Conservation (phyloP, 2,797 vertebrate species). For the Phalloptychus januarius region DNA sequence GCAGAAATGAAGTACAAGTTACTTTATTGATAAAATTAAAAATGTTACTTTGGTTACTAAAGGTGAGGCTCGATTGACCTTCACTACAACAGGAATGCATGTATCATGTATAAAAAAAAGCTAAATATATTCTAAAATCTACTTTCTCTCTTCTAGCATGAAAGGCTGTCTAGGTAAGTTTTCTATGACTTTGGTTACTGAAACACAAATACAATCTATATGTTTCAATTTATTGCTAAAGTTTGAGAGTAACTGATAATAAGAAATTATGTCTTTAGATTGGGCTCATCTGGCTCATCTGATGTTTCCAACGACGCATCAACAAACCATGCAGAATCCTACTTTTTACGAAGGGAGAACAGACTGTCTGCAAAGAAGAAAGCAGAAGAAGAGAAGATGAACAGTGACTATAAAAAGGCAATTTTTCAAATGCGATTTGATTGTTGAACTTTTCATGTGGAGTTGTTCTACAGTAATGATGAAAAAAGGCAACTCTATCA, state of each 20-base stretch:
- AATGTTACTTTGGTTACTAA: constrained; percentile 11
- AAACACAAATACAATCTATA: not conserved
- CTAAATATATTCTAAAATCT: constrained; percentile 17
- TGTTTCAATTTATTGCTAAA: not conserved
- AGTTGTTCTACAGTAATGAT: not conserved
- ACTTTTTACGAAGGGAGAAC: constrained; percentile 84
- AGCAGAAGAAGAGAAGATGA: constrained; percentile 80
- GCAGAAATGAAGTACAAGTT: not conserved
- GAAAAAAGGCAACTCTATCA: not conserved
- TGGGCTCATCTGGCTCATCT: constrained; percentile 77
- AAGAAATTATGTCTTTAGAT: constrained; percentile 63
- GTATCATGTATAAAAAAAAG: not conserved
- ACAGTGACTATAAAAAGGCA: constrained; percentile 91
- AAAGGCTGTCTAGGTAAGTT: constrained; percentile 87
- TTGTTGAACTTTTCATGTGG: not conserved
- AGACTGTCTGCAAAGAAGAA: constrained; percentile 83
- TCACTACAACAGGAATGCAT: constrained; percentile 1
- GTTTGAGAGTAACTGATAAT: not conserved
- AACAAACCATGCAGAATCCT: constrained; percentile 80
- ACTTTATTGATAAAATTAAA: not conserved
- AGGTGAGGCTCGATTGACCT: constrained; percentile 9
- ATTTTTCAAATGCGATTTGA: constrained; percentile 8
- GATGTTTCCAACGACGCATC: constrained; percentile 79
- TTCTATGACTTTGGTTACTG: constrained; percentile 9
- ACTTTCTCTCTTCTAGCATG: constrained; percentile 81